Evolutionary conservation across 2,888 invertebrate species (phyloP), one percentile per base, ranked within the genome.

Genomic region (Oligia fasciuncula): DNA sequence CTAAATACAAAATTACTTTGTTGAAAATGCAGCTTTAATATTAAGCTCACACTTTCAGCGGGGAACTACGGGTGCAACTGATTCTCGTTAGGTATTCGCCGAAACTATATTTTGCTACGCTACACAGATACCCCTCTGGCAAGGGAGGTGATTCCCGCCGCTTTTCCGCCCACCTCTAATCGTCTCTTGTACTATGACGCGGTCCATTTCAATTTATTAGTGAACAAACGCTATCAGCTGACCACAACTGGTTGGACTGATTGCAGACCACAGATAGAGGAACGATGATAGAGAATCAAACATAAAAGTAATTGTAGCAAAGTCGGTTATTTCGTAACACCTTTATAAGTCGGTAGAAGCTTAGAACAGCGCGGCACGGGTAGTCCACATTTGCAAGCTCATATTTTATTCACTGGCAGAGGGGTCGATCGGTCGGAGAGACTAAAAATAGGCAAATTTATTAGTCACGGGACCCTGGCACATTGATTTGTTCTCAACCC

Each of bases 331-430:
- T 67, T 69, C 35, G 76, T 57, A 73, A 76, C 77, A 75, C 74
- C 66, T 84, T 57, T 57, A 81, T 73, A 71, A 68, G 54, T 77
- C 35, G 40, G 63, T 81, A 75, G 67, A 57, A 76, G 67, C 73
- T 77, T 75, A 75, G 70, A 75, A 80, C 51, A 65, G 63, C 62
- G 72, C 65, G 57, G 63, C 62, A 70, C 65, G 57, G 75, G 77
- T 73, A 81, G 77, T 71, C 85, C 86, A 88, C 88, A 91, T 93
- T 92, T 91, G 90, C 91, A 90, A 90, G 69, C 89, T 91, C 90
- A 93, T 94, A 87, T 92, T 91, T 93, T 93, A 94, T 94, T 94
- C 92, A 93, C 91, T 72, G 83, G 73, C 75, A 75, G 78, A 82
- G 79, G 88, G 90, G 86, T 90, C 88, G 89, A 88, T 88, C 87